Conservation (phyloP, 92 coral and sea anemone genomes). For the Nematostella vectensis region DNA sequence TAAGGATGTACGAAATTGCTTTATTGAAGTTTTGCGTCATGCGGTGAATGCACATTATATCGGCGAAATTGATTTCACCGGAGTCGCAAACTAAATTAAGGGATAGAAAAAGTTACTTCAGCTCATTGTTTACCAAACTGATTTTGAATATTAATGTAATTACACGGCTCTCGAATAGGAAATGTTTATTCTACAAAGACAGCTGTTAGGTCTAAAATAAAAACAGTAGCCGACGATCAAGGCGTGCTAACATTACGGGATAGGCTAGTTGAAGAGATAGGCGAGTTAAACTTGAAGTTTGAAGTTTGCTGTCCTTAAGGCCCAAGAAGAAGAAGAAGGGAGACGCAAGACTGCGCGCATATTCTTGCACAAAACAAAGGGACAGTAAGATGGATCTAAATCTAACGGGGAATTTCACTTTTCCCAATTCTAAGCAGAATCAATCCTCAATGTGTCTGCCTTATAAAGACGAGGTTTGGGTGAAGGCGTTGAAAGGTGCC, state of each 20-base stretch:
- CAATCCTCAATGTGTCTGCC: constrained; percentile 13
- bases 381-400: too few relatives aligned
- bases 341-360: background rate
- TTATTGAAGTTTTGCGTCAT: background rate
- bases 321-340: too few relatives aligned
- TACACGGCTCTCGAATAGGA: background rate
- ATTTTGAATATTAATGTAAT: background rate
- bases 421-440: too few relatives aligned
- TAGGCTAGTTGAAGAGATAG: too few relatives aligned
- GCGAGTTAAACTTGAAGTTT: too few relatives aligned
- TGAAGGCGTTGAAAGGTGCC: constrained; percentile 13
- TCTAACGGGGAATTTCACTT: too few relatives aligned
- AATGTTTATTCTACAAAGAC: background rate
- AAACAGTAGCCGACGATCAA: too few relatives aligned
- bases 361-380: background rate
- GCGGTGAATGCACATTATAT: background rate
- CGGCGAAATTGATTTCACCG: background rate
- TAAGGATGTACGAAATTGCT: too few relatives aligned
- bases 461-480: constrained; percentile 9
- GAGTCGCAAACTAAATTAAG: background rate
- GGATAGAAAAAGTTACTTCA: background rate
- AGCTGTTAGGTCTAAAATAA: background rate
- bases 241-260: too few relatives aligned
- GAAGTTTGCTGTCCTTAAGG: too few relatives aligned
- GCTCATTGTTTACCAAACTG: background rate